Base-by-base conservation (phyloP, 2,888 invertebrate genomes). In the Allygus modestus region DNA sequence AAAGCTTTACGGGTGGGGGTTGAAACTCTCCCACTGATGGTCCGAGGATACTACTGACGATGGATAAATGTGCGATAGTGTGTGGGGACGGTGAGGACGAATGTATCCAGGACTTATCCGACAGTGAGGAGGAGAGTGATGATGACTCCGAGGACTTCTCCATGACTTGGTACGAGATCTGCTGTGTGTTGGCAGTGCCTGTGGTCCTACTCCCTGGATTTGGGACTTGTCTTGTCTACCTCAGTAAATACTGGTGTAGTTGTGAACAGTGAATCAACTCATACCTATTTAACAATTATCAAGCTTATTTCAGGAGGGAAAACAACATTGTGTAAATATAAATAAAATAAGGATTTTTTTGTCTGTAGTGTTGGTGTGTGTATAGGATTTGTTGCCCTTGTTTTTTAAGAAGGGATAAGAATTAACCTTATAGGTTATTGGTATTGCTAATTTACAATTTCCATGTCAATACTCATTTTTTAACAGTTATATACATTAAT, bases 11-110 rank as follows among this genome's bases (percentile, higher is more conserved):
- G 5, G 5, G 41, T 41, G 41, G 41, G 11, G 5, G 5, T 41
- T 41, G 7, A 9, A 11, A 41, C 11, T 41, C 41, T 41, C 11
- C 17, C 17, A 51, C 51, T n/a, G 4, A 51, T 12, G 11, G 41
- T 9, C 7, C 41, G 11, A 41, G 41, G 41, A n/a, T n/a, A n/a
- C n/a, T n/a, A n/a, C n/a, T 37, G 4, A 58, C 2, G 58, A 58
- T 58, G 58, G 58, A 58, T 58, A 23, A 23, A 58, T 58, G 58
- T 58, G 58, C 58, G 58, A 58, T 58, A 23, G 58, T 58, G 58
- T 23, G 23, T 12, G 23, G 20, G 58, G 58, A 58, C 12, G 58
- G 23, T 20, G 51, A 51, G 51, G 37, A 37, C 5, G 46, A 12
- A 46, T 46, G 46, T 46, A 12, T 46, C 11, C 46, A 46, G n/a